Evolutionary conservation across 2,113 vertebrate species (phyloP).

Genomic region (Hucho hucho): DNA sequence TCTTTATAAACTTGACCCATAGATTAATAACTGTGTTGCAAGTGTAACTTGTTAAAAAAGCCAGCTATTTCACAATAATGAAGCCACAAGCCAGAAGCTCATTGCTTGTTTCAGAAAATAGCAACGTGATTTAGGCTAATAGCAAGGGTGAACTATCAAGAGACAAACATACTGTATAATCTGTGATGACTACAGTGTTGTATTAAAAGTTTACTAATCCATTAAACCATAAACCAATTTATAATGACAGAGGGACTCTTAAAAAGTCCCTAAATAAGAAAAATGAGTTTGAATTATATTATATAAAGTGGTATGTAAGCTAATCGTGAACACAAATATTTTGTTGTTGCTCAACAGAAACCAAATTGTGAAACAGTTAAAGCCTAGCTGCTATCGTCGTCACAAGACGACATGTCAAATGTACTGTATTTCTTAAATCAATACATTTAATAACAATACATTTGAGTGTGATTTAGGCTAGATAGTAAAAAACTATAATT

Average conservation of each 20-base stretch:
- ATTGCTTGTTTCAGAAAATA: conserved; percentile 21
- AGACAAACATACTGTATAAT: neutral
- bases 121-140: conserved; percentile 17
- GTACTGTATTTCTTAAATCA: neutral
- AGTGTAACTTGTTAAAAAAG: conserved; percentile 54
- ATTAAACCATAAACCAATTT: neutral
- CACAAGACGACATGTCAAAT: neutral
- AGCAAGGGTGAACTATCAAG: neutral
- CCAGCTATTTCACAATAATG: conserved; percentile 59
- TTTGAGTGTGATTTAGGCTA: no score
- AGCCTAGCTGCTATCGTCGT: neutral
- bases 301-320: no score
- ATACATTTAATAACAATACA: neutral
- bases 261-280: no score
- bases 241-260: no score
- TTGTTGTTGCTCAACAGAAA: neutral
- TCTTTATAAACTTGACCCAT: conserved; percentile 41
- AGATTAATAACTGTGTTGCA: conserved; percentile 53
- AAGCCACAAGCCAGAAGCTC: conserved; percentile 31
- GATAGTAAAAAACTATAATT: no score
- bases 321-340: no score
- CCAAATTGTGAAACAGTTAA: neutral
- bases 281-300: no score
- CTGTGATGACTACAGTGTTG: neutral
- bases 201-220: neutral